Evolutionary conservation across 2,113 vertebrate genomes (phyloP), one percentile per base, ranked within the genome.

Genomic region (Ammospiza nelsoni): DNA sequence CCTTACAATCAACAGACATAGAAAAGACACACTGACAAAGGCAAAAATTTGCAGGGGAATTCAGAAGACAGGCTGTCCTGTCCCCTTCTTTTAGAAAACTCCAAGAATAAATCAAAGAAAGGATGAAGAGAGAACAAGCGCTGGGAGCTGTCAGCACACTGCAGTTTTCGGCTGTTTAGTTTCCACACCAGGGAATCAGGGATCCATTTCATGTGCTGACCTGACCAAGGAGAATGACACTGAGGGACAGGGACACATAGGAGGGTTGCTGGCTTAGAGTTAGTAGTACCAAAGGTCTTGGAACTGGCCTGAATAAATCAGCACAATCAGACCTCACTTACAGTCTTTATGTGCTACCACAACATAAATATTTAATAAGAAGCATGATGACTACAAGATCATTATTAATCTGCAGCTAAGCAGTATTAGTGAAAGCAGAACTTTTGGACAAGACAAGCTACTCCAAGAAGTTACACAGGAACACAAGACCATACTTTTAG

Each of bases 301-400:
- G 68, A 84, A 95, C 55, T 46, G 68, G 84, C 86, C 77, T 84
- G 92, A 95, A 93, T 95, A 95, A 89, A 92, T 89, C 96, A 86
- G 89, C 88, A 88, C 80, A 95, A 94, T 84, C 85, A 87, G 84
- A 93, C 57, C 74, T 33, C 69, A 37, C 82, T 87, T 93, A 88
- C 83, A 89, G 74, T 61, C 59, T 80, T 91, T 71, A 93, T 66
- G 77, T 55, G 87, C 84, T 95, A 78, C 65, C 55, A 85, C 54
- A 88, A 79, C 39, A 81, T 94, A 87, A 95, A 87, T 93, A 95
- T 87, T 95, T 94, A 96, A 76, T 81, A 89, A 81, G 87, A 81
- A 61, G 89, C 69, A 68, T 12, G 58, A 82, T 61, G 54, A 65
- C 73, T 72, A 37, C 65, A 67, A 86, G 83, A 92, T 87, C 73